These are phyloP conservation scores for Bilobella aurantiaca DNA, from an alignment of 1,140 invertebrate genomes.

Conservation along the genomic window DNA sequence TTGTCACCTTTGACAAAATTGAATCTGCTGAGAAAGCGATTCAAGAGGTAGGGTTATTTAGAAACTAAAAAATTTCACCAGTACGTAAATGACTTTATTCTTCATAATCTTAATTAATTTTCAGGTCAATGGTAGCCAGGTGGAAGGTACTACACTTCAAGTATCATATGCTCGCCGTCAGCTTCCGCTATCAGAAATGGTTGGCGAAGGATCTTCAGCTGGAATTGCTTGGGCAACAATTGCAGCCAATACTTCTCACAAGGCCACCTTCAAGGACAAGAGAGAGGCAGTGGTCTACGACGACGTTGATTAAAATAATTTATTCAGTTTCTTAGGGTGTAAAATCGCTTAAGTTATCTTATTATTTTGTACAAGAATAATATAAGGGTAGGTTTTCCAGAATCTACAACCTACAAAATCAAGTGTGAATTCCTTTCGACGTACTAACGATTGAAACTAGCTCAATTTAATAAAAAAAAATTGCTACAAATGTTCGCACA, in stretches of 20 bases:
- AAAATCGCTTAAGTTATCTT: too few species aligned
- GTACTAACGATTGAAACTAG: too few species aligned
- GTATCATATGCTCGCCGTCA: constrained; percentile 73
- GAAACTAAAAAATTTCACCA: too few species aligned
- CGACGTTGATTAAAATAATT: not conserved
- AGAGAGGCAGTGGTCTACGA: constrained; percentile 59
- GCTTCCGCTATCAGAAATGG: constrained; percentile 60
- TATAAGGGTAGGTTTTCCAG: too few species aligned
- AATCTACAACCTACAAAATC: too few species aligned
- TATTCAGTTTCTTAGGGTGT: not conserved
- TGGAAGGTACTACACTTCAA: constrained; percentile 63
- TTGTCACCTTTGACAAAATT: constrained; percentile 83
- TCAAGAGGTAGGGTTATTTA: constrained; percentile 53
- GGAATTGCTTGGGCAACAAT: constrained; percentile 69
- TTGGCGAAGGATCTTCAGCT: constrained; percentile 58
- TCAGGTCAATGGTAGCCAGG: constrained; percentile 67
- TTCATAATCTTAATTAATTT: constrained; percentile 20
- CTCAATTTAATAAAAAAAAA: too few species aligned
- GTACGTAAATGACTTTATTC: constrained; percentile 14
- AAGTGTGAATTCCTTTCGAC: too few species aligned
- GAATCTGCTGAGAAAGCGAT: constrained; percentile 79
- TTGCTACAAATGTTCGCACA: too few species aligned
- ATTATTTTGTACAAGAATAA: too few species aligned
- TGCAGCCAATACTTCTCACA: constrained; percentile 69
- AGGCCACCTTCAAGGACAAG: constrained; percentile 64